phyloP scores from a whole-genome alignment of 1,140 invertebrate species.

The Idris sp. region DNA sequence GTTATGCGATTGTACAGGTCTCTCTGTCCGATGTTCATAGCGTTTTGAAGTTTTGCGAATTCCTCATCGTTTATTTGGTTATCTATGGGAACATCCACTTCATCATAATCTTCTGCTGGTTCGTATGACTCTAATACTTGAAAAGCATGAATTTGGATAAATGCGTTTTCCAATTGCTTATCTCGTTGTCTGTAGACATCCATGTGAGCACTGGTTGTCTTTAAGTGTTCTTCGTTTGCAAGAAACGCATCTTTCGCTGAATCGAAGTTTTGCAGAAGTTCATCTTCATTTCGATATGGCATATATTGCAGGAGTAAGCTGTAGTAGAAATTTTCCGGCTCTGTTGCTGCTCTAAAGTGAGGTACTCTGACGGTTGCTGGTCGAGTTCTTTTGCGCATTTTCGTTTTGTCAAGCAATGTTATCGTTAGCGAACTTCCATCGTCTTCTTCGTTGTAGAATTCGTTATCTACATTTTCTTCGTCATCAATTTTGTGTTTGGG shows the following conservation, averaged over 20 bases:
- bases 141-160: slow-evolving; percentile 25
- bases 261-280: slow-evolving; percentile 63
- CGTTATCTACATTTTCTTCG: too few relatives aligned
- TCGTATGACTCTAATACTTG: slow-evolving; percentile 18
- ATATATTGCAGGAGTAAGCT: slow-evolving; percentile 68
- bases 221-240: slow-evolving; percentile 34
- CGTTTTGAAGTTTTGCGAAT: slow-evolving; percentile 11
- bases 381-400: slow-evolving; percentile 24
- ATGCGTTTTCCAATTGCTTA: slow-evolving; percentile 26
- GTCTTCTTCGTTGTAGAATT: slow-evolving; percentile 2
- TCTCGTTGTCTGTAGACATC: slow-evolving; percentile 19
- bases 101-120: slow-evolving; percentile 9
- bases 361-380: slow-evolving; percentile 67
- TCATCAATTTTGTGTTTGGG: neutral
- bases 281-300: slow-evolving; percentile 66
- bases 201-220: slow-evolving; percentile 14
- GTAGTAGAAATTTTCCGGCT: slow-evolving; percentile 68
- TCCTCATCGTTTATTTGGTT: slow-evolving; percentile 8
- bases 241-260: slow-evolving; percentile 67
- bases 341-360: slow-evolving; percentile 65
- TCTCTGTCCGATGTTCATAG: slow-evolving; percentile 18
- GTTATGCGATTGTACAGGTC: slow-evolving; percentile 17
- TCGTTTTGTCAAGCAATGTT: slow-evolving; percentile 1
- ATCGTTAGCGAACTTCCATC: slow-evolving; percentile 1
- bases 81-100: slow-evolving; percentile 8